A percentile compares a stretch with the other conserved stretches of the same genome.
Evolutionary conservation across 2,888 invertebrate species (phyloP).

Genomic region (Taphrorychus bicolor): DNA sequence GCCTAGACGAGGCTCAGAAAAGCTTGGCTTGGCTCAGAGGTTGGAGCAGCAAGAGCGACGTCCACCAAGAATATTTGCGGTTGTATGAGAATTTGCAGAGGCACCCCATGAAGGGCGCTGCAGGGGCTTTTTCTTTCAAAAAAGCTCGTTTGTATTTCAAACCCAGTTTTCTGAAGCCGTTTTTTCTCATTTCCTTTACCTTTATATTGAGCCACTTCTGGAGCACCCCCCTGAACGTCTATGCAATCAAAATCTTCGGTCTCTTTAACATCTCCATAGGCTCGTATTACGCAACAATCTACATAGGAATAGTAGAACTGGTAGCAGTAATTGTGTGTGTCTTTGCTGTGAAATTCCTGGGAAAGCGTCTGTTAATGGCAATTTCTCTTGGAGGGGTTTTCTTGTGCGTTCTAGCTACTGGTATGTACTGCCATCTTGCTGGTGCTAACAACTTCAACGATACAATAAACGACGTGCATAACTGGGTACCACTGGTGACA

Average conservation of each 20-base stretch:
- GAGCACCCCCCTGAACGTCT: conserved; percentile 75
- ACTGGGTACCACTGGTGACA: conserved; percentile 73
- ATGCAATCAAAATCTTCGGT: conserved; percentile 76
- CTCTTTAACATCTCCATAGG: conserved; percentile 76
- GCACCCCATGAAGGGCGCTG: conserved; percentile 34
- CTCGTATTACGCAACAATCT: conserved; percentile 76
- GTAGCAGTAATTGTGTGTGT: conserved; percentile 73
- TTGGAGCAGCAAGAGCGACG: conserved; percentile 69
- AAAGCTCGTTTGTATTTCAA: conserved; percentile 60
- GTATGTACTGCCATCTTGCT: conserved; percentile 62
- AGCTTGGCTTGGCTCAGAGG: conserved; percentile 80
- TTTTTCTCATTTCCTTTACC: conserved; percentile 67
- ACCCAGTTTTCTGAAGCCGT: conserved; percentile 73
- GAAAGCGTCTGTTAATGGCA: conserved; percentile 74
- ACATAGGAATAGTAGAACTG: conserved; percentile 75
- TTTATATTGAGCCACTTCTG: conserved; percentile 82
- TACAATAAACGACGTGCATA: conserved; percentile 19
- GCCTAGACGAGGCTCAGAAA: conserved; percentile 70
- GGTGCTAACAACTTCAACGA: conserved; percentile 44
- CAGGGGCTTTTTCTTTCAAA: background rate
- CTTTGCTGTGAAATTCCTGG: conserved; percentile 71
- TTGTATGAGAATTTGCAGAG: conserved; percentile 52
- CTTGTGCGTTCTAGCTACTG: conserved; percentile 69
- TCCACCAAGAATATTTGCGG: conserved; percentile 67
- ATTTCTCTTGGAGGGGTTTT: conserved; percentile 73